Evolutionary conservation across 2,113 vertebrate species (phyloP), one percentile per base, ranked within the genome.

Genomic region (Dunckerocampus dactyliophorus): DNA sequence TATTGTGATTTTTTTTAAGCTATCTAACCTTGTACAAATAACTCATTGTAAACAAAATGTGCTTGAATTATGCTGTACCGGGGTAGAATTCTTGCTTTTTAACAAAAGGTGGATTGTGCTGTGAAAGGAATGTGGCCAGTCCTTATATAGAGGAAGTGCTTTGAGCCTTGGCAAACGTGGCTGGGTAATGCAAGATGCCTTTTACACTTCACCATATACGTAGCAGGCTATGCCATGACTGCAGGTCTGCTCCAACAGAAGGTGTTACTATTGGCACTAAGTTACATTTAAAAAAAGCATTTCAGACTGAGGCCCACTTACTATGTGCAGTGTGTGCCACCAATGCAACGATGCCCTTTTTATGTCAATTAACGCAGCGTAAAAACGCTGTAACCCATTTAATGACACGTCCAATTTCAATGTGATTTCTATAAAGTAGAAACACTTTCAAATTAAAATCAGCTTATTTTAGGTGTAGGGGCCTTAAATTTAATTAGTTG

Each of bases 1-100:
- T 89, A 81, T 84, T 84, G 88, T 90, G 88, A 88, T 90, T 89
- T 89, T 90, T 86, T 87, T 90, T 85, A 89, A 89, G 89, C 85
- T 85, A 86, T 91, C 80, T 86, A 83, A 87, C 80, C 75, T 83
- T 81, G 82, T 87, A 84, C 86, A 85, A 84, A 88, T 79, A 76
- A 85, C 64, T 81, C 78, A 82, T 78, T 84, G 81, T 84, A 84
- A n/a, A 78, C 61, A 67, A 82, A 28, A 76, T 64, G 74, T 81
- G 84, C 82, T 82, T 74, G 59, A 74, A 72, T 53, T 17, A 55
- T 69, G 65, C 52, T 63, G 71, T 62, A 62, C 58, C 47, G 46
- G 1, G 11, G 31, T 5, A 11, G 28, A 47, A 7, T 46, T 42
- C 10, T 37, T 72, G 59, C 61, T 52, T 69, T 73, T 45, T 48